phyloP scores from a whole-genome alignment of 2,797 vertebrate genomes.

The Philypnodon macrostomus region DNA sequence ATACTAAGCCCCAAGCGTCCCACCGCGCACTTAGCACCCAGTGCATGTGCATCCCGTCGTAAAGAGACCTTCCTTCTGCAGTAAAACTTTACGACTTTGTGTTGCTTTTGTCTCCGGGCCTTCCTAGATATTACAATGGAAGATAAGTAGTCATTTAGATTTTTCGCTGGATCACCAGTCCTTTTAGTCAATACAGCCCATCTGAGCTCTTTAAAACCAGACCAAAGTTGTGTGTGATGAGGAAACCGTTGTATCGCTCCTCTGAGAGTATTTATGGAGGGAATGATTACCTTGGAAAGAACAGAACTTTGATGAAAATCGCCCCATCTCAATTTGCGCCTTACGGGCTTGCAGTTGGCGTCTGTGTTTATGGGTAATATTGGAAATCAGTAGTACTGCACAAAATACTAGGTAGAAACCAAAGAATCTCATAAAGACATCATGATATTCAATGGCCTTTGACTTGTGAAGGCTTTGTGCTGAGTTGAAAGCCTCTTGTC shows the following conservation, averaged over 20 bases:
- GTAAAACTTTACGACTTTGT: constrained; percentile 73
- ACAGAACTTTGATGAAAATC: constrained; percentile 69
- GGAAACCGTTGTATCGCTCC: constrained; percentile 51
- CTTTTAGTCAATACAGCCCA: constrained; percentile 65
- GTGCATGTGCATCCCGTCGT: constrained; percentile 61
- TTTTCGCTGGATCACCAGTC: constrained; percentile 71
- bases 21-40: constrained; percentile 41
- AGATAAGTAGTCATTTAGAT: constrained; percentile 67
- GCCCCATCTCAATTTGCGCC: constrained; percentile 58
- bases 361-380: constrained; percentile 57
- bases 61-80: constrained; percentile 70
- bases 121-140: constrained; percentile 64
- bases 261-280: constrained; percentile 62
- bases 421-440: constrained; percentile 36
- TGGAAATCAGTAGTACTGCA: constrained; percentile 53
- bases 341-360: constrained; percentile 41
- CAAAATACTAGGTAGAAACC: constrained; percentile 22
- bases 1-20: constrained; percentile 34
- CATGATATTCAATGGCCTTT: constrained; percentile 17
- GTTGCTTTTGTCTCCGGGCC: constrained; percentile 70
- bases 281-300: constrained; percentile 70
- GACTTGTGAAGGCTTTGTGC: constrained; percentile 16
- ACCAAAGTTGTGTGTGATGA: constrained; percentile 52
- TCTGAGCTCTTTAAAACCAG: constrained; percentile 67
- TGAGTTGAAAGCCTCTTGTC: constrained; percentile 6